Evolutionary conservation across 2,888 invertebrate species (phyloP), one percentile per base, ranked within the genome.

Genomic region (Erebia palarica): DNA sequence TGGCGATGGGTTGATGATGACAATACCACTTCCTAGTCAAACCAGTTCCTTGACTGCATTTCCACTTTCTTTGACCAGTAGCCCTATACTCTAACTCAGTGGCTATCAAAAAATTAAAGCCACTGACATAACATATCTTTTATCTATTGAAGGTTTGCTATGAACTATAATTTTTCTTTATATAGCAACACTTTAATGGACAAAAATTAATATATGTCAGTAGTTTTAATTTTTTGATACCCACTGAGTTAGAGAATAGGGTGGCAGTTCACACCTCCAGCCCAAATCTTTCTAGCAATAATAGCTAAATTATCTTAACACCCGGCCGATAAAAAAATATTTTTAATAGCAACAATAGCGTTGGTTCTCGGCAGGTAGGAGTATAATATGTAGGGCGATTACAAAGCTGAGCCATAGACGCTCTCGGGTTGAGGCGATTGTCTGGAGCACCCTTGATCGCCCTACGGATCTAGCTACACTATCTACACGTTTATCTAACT

Each of bases 381-480:
- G 79, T 80, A 36, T 36, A 36, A 80, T 81, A 75, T 80, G 78
- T 78, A 76, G 78, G 78, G 78, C 79, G 81, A 80, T 82, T 82
- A 84, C 84, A 85, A 84, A 84, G 84, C 81, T 75, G 75, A 78
- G 79, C 73, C 82, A 82, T 84, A 78, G 84, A 83, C 81, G 79
- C 84, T 83, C 88, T 89, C 82, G 70, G 82, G 77, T 84, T 83
- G 86, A 86, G 84, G 88, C 84, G 85, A 88, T 88, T 77, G 86
- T 87, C 85, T 91, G 83, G 78, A 91, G 92, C 82, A 85, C 86
- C 85, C 90, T 91, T 80, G 84, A 88, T 87, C 79, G 81, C 79
- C 83, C 81, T 87, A 86, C 65, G 63, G 70, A 68, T 73, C 68
- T 47, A 61, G 69, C 70, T 57, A 63, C 65, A 55, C 44, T 73